Evolutionary conservation across 2,888 invertebrate species (phyloP).

Genomic region (Ennomos erosarius): DNA sequence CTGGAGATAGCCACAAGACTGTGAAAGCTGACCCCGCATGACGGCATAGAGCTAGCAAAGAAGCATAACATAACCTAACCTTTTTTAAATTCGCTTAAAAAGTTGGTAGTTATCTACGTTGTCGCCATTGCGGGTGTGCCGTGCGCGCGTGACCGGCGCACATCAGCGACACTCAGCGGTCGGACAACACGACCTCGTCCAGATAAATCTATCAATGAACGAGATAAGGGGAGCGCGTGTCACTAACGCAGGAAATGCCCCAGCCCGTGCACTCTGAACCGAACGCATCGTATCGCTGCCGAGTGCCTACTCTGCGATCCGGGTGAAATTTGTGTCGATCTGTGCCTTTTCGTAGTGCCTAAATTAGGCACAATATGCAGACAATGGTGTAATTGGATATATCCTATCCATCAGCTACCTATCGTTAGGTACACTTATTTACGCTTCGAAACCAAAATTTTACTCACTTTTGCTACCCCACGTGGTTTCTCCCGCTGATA

Average conservation of each 20-base stretch:
- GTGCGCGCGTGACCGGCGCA: conserved; percentile 53
- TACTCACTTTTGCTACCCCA: too few species aligned
- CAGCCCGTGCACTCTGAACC: conserved; percentile 67
- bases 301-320: conserved; percentile 30
- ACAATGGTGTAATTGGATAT: too few species aligned
- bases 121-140: conserved; percentile 17
- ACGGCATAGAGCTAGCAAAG: too few species aligned
- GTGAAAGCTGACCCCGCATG: too few species aligned
- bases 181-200: conserved; percentile 68
- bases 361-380: neutral
- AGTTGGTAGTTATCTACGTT: too few species aligned
- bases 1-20: too few species aligned
- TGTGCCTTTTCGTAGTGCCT: neutral
- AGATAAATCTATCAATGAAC: conserved; percentile 84
- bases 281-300: conserved; percentile 49
- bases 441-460: too few species aligned
- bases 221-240: conserved; percentile 78
- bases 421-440: too few species aligned
- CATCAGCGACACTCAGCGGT: conserved; percentile 46
- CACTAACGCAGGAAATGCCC: conserved; percentile 76
- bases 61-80: too few species aligned
- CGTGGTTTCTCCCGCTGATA: too few species aligned
- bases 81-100: too few species aligned
- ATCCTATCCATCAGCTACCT: too few species aligned
- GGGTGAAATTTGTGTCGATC: conserved; percentile 35